Evolutionary conservation across 2,888 invertebrate genomes (phyloP), one percentile per base, ranked within the genome.

Genomic region (Scaptomyza parva): DNA sequence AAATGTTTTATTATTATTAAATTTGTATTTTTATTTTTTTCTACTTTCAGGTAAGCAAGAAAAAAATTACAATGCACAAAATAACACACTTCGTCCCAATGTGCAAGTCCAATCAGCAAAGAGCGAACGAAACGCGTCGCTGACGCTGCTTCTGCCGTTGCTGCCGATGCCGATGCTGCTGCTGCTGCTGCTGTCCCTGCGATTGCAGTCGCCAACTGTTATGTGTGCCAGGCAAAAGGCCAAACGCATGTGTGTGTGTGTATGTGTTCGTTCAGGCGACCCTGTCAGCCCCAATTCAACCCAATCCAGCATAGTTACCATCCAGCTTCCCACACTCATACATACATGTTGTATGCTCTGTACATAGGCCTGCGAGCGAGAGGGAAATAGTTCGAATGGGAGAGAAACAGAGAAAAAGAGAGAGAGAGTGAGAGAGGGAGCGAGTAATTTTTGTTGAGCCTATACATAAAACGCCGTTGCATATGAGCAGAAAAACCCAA

Each of bases 171-270:
- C 55, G 57, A 45, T 58, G 59, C 43, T 43, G 48, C 20, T 20
- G 26, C 39, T 11, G 37, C 35, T 35, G 54, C 7, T 40, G 61
- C 61, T 48, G 63, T 40, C 37, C 57, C 47, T 35, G 50, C 40
- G 14, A 59, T 40, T 35, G 45, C 68, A 17, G 55, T 59, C 43
- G 63, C 75, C 43, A 45, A 33, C 61, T 35, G 81, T 75, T 82
- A 86, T 86, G 71, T 82, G 81, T 86, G 81, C 81, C 81, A 86
- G 82, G 82, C 85, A 82, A 82, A 82, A 87, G 82, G 85, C 87
- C 82, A 82, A 84, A 86, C 76, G 73, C 72, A 75, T 73, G 73
- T 76, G 4, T 30, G 30, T 30, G 3, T 30, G 30, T n/a, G 33
- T 33, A 2, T n/a, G 12, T 30, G 30, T 33, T 58, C 71, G 73